Conservation (phyloP, 2,888 invertebrate genomes). For the Ernsta delagoae region DNA sequence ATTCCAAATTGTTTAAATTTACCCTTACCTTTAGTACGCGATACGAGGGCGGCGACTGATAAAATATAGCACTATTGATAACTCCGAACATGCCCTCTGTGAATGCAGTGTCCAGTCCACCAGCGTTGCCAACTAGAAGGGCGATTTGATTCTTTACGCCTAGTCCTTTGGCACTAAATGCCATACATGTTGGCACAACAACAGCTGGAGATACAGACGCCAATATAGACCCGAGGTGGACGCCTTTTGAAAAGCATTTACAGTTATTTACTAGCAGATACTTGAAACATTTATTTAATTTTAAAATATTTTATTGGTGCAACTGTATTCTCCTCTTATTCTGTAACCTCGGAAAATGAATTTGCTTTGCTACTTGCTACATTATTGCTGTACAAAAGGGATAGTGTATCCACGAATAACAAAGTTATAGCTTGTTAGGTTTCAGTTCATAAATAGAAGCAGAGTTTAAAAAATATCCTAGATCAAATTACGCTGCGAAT, state of each 20-base stretch:
- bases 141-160: slow-evolving; percentile 97
- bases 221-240: slow-evolving; percentile 93
- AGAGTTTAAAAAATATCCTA: neutral
- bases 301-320: no score
- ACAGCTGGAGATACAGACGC: slow-evolving; percentile 98
- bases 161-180: slow-evolving; percentile 91
- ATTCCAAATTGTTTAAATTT: slow-evolving; percentile 32
- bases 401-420: neutral
- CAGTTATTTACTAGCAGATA: neutral
- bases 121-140: slow-evolving; percentile 95
- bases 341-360: no score
- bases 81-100: slow-evolving; percentile 97
- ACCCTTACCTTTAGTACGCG: slow-evolving; percentile 77
- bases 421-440: neutral
- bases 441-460: neutral
- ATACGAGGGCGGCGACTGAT: slow-evolving; percentile 87
- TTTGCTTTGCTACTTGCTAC: no score
- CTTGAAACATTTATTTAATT: no score
- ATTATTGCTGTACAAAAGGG: neutral
- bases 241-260: slow-evolving; percentile 61
- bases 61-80: slow-evolving; percentile 94
- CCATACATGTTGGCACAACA: slow-evolving; percentile 94
- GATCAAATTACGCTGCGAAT: neutral
- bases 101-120: slow-evolving; percentile 97
- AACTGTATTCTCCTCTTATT: no score